phyloP scores from a whole-genome alignment of 2,113 vertebrate species.

The Phrynosoma blainvillii region DNA sequence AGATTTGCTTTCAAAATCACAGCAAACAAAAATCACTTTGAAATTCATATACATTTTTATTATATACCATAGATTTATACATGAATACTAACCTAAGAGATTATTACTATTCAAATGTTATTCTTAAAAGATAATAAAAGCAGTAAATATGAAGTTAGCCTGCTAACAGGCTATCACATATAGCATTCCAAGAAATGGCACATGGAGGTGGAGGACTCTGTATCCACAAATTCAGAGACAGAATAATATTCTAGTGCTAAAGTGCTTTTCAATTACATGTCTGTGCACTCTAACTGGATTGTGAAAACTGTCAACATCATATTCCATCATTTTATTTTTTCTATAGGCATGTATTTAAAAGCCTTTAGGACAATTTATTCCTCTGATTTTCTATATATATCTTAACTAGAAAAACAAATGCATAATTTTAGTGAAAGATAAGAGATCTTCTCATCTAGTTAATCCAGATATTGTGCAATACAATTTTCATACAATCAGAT shows the following conservation, averaged over 20 bases:
- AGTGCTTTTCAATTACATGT: constrained; percentile 18
- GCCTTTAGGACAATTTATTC: neutral
- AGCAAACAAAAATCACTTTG: neutral
- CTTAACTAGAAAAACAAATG: constrained; percentile 7
- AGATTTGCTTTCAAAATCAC: neutral
- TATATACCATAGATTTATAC: neutral
- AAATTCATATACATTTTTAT: constrained; percentile 1
- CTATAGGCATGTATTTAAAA: neutral
- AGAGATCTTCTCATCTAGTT: neutral
- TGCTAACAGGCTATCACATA: neutral
- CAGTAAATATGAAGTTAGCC: neutral
- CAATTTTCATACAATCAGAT: neutral
- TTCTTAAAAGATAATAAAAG: neutral
- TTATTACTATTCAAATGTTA: neutral
- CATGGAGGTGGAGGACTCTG: neutral
- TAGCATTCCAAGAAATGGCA: neutral
- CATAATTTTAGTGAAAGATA: constrained; percentile 20
- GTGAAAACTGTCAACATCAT: neutral
- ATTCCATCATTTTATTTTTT: neutral
- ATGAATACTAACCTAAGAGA: neutral
- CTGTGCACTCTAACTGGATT: neutral
- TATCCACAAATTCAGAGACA: neutral
- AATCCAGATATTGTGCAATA: neutral
- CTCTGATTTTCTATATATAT: neutral
- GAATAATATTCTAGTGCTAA: neutral